Percentiles rank a stretch among this genome's conserved stretches.
phyloP scores from a whole-genome alignment of 1,140 invertebrate genomes.

The Melanaphis sacchari region DNA sequence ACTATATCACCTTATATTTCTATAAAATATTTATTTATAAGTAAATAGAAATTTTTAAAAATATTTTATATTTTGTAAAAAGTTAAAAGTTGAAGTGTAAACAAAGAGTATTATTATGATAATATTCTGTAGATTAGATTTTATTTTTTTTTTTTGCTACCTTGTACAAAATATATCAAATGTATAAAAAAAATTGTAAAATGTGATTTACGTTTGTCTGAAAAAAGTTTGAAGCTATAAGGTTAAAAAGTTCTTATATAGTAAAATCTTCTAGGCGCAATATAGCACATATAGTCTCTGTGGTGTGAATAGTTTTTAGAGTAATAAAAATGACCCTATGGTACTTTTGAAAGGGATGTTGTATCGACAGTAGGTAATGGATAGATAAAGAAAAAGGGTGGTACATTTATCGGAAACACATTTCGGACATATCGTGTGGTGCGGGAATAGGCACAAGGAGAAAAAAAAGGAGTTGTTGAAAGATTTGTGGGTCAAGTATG shows the following conservation, averaged over 20 bases:
- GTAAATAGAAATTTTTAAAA: not conserved
- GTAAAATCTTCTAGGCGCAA: not conserved
- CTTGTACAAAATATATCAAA: not conserved
- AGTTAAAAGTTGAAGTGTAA: not conserved
- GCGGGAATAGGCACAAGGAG: not conserved
- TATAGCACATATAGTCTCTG: not conserved
- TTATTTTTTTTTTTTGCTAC: not conserved
- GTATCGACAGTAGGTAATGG: not conserved
- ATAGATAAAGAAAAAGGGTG: not conserved
- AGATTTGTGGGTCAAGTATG: conserved; percentile 53
- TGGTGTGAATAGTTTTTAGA: conserved; percentile 32
- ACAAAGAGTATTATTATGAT: not conserved
- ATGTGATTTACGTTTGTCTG: conserved; percentile 4
- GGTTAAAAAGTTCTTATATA: conserved; percentile 27
- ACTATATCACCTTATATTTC: not conserved
- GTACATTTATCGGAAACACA: conserved; percentile 49
- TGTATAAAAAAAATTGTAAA: not conserved
- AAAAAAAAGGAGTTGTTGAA: conserved; percentile 26
- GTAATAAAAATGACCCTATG: conserved; percentile 31
- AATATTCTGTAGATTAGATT: not conserved
- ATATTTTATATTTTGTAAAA: not conserved
- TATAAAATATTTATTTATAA: not conserved
- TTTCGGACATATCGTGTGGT: conserved; percentile 20
- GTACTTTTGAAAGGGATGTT: not conserved
- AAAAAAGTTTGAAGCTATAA: conserved; percentile 1